Conservation (phyloP, 1,140 invertebrate genomes). For the Procambarus clarkii region DNA sequence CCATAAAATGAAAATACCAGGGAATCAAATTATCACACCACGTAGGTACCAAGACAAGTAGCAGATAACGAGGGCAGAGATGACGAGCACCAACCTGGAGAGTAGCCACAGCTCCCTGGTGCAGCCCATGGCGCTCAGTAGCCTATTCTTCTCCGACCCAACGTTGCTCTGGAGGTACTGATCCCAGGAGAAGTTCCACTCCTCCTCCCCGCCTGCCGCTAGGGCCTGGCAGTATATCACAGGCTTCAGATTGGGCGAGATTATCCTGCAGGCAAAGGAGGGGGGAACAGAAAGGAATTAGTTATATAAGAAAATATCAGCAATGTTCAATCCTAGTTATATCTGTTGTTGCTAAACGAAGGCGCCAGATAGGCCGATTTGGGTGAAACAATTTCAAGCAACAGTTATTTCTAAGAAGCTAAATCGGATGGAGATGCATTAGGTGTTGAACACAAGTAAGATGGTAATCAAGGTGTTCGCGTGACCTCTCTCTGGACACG, state of each 20-base stretch:
- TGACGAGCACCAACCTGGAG: constrained; percentile 75
- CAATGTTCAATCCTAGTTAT: neutral
- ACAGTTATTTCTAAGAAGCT: neutral
- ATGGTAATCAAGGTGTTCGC: neutral
- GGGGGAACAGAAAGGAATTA: neutral
- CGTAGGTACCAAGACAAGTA: too few relatives aligned
- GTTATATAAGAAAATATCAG: too few relatives aligned
- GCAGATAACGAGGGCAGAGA: too few relatives aligned
- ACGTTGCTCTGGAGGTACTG: constrained; percentile 75
- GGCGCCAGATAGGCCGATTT: too few relatives aligned
- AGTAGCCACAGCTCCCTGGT: constrained; percentile 76
- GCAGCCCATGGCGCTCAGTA: constrained; percentile 84
- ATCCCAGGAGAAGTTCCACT: constrained; percentile 76
- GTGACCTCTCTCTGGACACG: too few relatives aligned
- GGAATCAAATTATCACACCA: too few relatives aligned
- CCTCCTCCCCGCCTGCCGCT: constrained; percentile 75
- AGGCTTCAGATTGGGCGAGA: constrained; percentile 76
- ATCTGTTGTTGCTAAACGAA: neutral
- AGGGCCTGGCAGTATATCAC: constrained; percentile 77
- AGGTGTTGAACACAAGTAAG: neutral
- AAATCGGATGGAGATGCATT: too few relatives aligned
- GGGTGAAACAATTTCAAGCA: neutral
- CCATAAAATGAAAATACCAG: too few relatives aligned
- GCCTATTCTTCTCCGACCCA: constrained; percentile 80
- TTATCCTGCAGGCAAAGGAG: neutral